Evolutionary conservation across 2,888 invertebrate genomes (phyloP), one percentile per base, ranked within the genome.

Genomic region (Gasteruption jaculator): DNA sequence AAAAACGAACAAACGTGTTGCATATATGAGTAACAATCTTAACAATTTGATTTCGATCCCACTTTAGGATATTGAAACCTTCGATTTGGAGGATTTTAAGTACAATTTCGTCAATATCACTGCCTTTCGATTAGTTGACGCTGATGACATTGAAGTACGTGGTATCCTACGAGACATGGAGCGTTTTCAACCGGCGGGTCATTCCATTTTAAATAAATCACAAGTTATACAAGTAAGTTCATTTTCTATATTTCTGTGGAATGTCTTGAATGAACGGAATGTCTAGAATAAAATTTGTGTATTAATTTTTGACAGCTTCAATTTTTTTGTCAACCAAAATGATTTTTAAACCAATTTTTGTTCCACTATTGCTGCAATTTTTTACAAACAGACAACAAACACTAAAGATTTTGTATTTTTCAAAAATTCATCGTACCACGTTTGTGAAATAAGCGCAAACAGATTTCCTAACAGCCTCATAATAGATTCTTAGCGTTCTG

Each of bases 81-180:
- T 80, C 65, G 81, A 82, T 65, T 71, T 82, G 50, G 82, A 82
- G 64, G 82, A 82, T 65, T 86, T 84, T 71, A 81, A 83, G 64
- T 83, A 85, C 72, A 85, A 85, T 68, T 83, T 81, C 60, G 83
- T 85, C 50, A 86, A 85, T 68, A 81, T 86, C 71, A 85, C 85
- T 42, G 83, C 84, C 43, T 85, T 83, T 64, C 76, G 87, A 51
- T 75, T 89, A 50, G 83, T 86, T 35, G 84, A 86, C 63, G 76
- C 78, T 15, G 79, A 78, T 41, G 81, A 85, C 67, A 73, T 80
- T 7, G 74, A 75, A n/a, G 80, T 84, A 4, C 76, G 79, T 50
- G 80, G 81, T 53, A 76, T 82, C 41, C 68, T 86, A n/a, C 77
- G 81, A 54, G 83, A 84, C 56, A 85, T 86, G 81, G 80, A 82